Conservation (phyloP, 2,888 invertebrate genomes). For the Drosophila histrio region DNA sequence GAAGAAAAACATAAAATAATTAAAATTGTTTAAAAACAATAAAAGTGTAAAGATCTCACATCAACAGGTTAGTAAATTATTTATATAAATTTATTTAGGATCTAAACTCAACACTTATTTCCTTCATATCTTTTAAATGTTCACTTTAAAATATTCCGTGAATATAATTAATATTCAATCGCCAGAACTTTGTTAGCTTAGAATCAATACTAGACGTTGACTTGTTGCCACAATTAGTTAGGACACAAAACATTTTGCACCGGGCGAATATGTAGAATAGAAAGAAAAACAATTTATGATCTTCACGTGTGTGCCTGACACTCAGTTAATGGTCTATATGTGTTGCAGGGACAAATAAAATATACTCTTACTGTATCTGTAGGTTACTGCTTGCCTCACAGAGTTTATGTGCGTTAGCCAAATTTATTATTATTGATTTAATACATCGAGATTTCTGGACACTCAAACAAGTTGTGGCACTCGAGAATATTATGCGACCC, state of each 20-base stretch:
- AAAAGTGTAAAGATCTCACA: background rate
- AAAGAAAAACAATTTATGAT: slow-evolving; percentile 49
- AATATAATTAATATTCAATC: background rate
- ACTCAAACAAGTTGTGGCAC: slow-evolving; percentile 22
- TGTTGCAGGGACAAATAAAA: slow-evolving; percentile 13
- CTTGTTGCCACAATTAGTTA: slow-evolving; percentile 33
- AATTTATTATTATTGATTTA: slow-evolving; percentile 73
- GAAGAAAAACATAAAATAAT: too few species aligned
- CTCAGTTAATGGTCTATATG: slow-evolving; percentile 16
- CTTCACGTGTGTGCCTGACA: slow-evolving; percentile 37
- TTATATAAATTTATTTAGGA: background rate
- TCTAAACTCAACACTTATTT: background rate
- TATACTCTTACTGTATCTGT: background rate
- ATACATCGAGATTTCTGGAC: slow-evolving; percentile 12
- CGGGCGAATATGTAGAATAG: too few species aligned
- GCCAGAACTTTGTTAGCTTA: slow-evolving; percentile 2
- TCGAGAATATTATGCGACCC: slow-evolving; percentile 44
- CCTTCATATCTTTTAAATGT: background rate
- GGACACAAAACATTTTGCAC: slow-evolving; percentile 24
- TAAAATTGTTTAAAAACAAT: background rate
- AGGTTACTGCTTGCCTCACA: slow-evolving; percentile 4
- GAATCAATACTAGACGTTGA: slow-evolving; percentile 16
- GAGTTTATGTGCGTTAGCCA: slow-evolving; percentile 39
- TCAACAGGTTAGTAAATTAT: background rate
- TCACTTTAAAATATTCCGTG: background rate